Base-by-base conservation (phyloP, 2,797 vertebrate genomes). In the Chromobotia macracanthus region DNA sequence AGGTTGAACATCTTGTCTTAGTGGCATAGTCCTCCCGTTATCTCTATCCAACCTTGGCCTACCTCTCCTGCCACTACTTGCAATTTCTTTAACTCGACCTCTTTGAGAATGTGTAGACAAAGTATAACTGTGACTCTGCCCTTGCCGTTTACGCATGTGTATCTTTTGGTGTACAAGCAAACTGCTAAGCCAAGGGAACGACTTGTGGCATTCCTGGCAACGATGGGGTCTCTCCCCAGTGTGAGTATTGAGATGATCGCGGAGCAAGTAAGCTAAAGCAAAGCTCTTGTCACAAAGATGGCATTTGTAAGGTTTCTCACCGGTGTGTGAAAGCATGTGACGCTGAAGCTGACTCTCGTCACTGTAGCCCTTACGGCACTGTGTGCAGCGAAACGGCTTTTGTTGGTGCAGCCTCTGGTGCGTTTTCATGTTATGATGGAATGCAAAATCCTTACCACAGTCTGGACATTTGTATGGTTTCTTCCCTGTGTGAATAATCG, bases 181-280 rank as follows among this genome's bases (percentile, higher is more conserved):
- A 86, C 93, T 95, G 86, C 93, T 94, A 19, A 94, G 91, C 93
- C 93, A 95, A 50, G 92, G 92, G 46, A 95, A 95, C 0, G 90
- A 89, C 83, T 95, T 95, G 81, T 92, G 82, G 74, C 94, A 95
- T 84, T 94, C 93, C 0, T 91, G 89, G 48, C 94, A 95, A 73
- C 88, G 90, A 83, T 95, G 93, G 23, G 94, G 94, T 82, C 93
- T 87, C 82, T 93, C 92, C 0, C 94, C 94, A 0, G 93, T 95
- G 87, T 95, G 94, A 0, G 94, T 94, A 87, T 95, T 94, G 86
- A 94, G 90, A 86, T 95, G 94, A 84, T 95, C 93, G 1, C 93
- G 92, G 12, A 95, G 91, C 79, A 94, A 87, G 83, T 94, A 95
- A 0, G 92, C 92, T 51, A 95, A 85, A 2, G 92, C 90, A 18